phyloP scores from a whole-genome alignment of 2,797 vertebrate species.

The Stomatorhinus walkeri region DNA sequence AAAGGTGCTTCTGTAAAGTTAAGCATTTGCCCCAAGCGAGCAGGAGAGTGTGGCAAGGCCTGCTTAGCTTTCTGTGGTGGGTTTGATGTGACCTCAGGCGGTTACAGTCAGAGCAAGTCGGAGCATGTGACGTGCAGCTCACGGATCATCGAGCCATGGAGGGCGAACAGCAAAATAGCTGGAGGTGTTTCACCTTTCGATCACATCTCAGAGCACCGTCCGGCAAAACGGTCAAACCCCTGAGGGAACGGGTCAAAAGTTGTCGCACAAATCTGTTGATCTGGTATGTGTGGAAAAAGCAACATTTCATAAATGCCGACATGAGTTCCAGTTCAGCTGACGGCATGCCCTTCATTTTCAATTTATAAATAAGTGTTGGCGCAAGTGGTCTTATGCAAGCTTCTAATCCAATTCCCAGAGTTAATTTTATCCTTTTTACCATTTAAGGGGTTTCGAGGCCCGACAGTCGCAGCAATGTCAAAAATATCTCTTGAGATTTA shows the following conservation, averaged over 20 bases:
- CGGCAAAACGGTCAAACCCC: not conserved
- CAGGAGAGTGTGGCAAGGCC: not conserved
- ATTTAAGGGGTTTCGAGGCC: not conserved
- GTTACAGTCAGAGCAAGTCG: not conserved
- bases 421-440: not conserved
- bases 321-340: not conserved
- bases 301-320: not conserved
- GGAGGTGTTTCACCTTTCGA: not conserved
- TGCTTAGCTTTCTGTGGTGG: not conserved
- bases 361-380: not conserved
- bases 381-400: not conserved
- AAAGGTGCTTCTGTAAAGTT: not conserved
- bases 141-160: not conserved
- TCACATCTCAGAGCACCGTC: not conserved
- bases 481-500: not conserved
- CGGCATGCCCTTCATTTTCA: not conserved
- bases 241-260: not conserved
- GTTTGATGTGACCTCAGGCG: not conserved
- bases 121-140: not conserved
- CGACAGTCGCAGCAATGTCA: not conserved
- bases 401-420: not conserved
- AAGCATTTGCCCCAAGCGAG: not conserved
- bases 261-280: not conserved
- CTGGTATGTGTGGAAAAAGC: not conserved
- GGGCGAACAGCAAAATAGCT: not conserved